phyloP scores from a whole-genome alignment of 2,113 vertebrate genomes.

The Strix uralensis region DNA sequence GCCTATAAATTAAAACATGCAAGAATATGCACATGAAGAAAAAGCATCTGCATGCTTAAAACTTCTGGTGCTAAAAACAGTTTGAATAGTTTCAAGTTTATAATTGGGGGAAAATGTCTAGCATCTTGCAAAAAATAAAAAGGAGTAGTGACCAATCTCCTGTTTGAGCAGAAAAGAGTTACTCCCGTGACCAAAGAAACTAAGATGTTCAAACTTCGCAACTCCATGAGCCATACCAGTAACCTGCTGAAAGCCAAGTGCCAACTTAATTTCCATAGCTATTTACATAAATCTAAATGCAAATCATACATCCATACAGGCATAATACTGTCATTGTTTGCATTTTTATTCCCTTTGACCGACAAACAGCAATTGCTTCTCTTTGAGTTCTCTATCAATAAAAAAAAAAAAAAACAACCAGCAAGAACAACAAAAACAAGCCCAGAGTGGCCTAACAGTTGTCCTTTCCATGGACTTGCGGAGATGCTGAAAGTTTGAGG shows the following conservation, averaged over 20 bases:
- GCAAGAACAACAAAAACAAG: background rate
- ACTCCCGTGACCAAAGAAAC: background rate
- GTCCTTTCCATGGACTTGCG: background rate
- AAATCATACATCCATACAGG: conserved; percentile 45
- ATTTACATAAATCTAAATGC: conserved; percentile 49
- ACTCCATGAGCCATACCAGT: background rate
- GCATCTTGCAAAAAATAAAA: background rate
- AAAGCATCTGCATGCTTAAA: background rate
- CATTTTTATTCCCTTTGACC: conserved; percentile 25
- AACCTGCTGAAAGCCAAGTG: background rate
- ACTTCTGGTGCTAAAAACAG: background rate
- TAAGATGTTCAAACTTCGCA: conserved; percentile 8
- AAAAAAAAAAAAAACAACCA: background rate
- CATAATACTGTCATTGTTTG: conserved; percentile 23
- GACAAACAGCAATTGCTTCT: background rate
- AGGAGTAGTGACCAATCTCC: background rate
- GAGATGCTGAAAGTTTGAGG: background rate
- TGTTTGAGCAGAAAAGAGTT: background rate
- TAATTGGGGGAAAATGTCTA: accelerated
- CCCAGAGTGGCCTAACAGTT: background rate
- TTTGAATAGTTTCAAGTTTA: background rate
- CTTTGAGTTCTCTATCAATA: background rate
- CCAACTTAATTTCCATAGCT: conserved; percentile 20
- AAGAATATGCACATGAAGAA: background rate
- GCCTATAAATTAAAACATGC: background rate